Evolutionary conservation across 2,113 vertebrate genomes (phyloP), one percentile per base, ranked within the genome.

Genomic region (Pycnonotus jocosus): DNA sequence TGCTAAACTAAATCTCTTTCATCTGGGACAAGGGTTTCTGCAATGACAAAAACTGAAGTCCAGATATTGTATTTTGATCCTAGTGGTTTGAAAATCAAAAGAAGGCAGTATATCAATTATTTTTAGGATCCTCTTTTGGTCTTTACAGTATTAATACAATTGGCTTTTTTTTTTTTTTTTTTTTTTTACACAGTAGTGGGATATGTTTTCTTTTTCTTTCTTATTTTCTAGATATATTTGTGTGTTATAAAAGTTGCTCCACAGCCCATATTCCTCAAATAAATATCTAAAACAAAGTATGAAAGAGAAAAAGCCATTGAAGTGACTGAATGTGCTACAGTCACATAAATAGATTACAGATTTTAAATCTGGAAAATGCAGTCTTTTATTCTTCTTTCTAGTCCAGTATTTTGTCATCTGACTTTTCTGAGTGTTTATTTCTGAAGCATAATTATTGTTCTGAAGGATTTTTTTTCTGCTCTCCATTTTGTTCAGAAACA

Each of bases 401-500:
- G 12, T 53, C n/a, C n/a, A 79, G 30, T 50, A 66, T 80, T 87
- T 80, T 86, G 11, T 45, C 37, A 61, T 18, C 14, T 87, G 60
- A 24, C 12, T 80, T 86, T 40, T 86, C 33, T 10, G 21, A 89
- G 38, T 81, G 35, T 53, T 68, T 93, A 15, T 57, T 76, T 30
- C 54, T 58, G 38, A 42, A 74, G n/a, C 37, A 61, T 57, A 88
- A 82, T 73, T 84, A 64, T 50, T 92, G n/a, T 74, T 93, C 64
- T 28, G 28, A 82, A 84, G 33, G 3, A 3, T 0, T 4, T 54
- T 12, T 12, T 83, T 86, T 93, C 60, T 91, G 10, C 33, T 90
- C 69, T 80, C 9, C 31, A 40, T 76, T 82, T 94, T 81, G 12
- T 95, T 94, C 74, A 89, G 95, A 96, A 97, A 88, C 58, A 94